Percentiles rank a stretch among this genome's conserved stretches.
Evolutionary conservation across 2,797 vertebrate genomes (phyloP).

Genomic region (Peromyscus melanophrys): DNA sequence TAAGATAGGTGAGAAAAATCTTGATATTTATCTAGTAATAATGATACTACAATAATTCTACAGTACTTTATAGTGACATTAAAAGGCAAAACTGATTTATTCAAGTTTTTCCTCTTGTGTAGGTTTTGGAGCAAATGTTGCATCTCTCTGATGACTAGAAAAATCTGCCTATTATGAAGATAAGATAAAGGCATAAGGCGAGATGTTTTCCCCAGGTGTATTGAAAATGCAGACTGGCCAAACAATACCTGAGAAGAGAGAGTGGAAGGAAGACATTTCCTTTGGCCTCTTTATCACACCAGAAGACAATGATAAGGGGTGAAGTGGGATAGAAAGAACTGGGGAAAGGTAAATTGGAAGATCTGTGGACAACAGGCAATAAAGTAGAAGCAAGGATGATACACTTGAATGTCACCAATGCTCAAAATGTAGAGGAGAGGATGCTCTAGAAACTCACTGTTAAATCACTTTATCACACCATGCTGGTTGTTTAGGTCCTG

Average conservation of each 20-base stretch:
- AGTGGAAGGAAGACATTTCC: not conserved
- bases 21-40: not conserved
- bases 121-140: not conserved
- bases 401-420: not conserved
- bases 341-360: not conserved
- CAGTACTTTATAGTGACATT: not conserved
- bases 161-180: not conserved
- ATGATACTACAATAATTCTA: not conserved
- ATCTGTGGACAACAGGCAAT: not conserved
- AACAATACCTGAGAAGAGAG: not conserved
- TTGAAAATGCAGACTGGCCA: not conserved
- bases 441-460: not conserved
- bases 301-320: not conserved
- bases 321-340: not conserved
- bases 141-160: not conserved
- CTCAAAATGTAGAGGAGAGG: not conserved
- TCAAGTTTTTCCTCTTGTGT: not conserved
- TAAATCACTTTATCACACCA: not conserved
- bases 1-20: not conserved
- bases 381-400: not conserved
- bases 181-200: not conserved
- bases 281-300: slow-evolving; percentile 2
- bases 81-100: not conserved
- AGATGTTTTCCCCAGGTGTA: not conserved
- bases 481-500: not conserved